Base-by-base conservation (phyloP, 2,113 vertebrate species). In the Progne subis region DNA sequence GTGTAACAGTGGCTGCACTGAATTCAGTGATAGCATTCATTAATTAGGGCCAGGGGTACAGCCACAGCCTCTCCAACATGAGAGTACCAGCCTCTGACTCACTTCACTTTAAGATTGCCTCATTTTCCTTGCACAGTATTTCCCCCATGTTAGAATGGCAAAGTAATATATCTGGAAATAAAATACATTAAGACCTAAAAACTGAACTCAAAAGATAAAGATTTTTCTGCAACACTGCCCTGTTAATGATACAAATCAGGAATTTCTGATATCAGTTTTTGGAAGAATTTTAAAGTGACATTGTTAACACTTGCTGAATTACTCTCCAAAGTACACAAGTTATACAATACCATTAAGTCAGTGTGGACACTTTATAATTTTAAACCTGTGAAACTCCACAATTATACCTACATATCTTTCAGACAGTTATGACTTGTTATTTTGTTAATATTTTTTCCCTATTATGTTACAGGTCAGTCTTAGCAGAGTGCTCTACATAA, bases 301-400 rank as follows among this genome's bases (percentile, higher is more conserved):
- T 15, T 64, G 34, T 68, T 60, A 47, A 68, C 25, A 72, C n/a
- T 4, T 79, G 50, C 63, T 65, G n/a, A 76, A 41, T 68, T 65
- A 65, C 16, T 46, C 23, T 76, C 19, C 5, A 3, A 69, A 79
- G 21, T 46, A 69, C 2, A 12, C 18, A 64, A 65, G 12, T 12
- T 79, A 32, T 43, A 25, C 23, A n/a, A 13, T 43, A 50, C 8
- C 52, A 68, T 7, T 70, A 56, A 78, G 5, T 50, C 46, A 39
- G 8, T 32, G 32, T 0, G 0, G 14, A 41, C 1, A 71, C 5
- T 4, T 52, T 18, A 8, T 2, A 25, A 31, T 5, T 74, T 83
- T 81, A 64, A 78, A 56, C 19, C 34, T 82, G 37, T 71, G 52
- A 75, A 87, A 44, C 12, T 14, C 68, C 3, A 4, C n/a, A 8